phyloP scores from a whole-genome alignment of 2,797 vertebrate genomes.

The Bufotes viridis region DNA sequence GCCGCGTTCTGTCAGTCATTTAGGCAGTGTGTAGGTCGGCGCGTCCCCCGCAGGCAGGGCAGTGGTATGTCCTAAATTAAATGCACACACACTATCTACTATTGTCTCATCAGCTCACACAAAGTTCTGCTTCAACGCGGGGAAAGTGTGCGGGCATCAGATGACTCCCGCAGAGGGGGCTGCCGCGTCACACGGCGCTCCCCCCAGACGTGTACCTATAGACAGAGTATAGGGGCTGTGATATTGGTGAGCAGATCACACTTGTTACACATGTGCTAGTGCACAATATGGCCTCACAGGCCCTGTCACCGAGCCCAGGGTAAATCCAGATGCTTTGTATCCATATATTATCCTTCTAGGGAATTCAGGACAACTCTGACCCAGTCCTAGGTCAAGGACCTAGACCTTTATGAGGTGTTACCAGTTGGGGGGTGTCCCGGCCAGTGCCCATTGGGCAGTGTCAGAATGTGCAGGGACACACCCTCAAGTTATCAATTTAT shows the following conservation, averaged over 20 bases:
- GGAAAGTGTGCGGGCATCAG: slow-evolving; percentile 70
- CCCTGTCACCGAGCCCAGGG: too few species aligned
- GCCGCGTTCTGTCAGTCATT: neutral
- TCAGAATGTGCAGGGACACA: too few species aligned
- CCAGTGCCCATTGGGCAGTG: too few species aligned
- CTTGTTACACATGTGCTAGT: slow-evolving; percentile 56
- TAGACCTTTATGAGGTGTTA: too few species aligned
- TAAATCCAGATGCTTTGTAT: too few species aligned
- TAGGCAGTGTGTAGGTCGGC: slow-evolving; percentile 54
- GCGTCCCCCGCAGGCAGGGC: slow-evolving; percentile 70
- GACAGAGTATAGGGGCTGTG: neutral
- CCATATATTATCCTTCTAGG: neutral
- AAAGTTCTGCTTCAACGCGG: slow-evolving; percentile 83
- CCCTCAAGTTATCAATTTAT: too few species aligned
- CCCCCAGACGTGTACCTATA: too few species aligned
- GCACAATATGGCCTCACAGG: slow-evolving; percentile 61
- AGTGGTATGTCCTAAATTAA: slow-evolving; percentile 80
- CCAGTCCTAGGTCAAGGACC: neutral
- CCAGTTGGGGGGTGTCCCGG: too few species aligned
- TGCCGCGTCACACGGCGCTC: slow-evolving; percentile 61
- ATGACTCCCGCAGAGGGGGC: slow-evolving; percentile 66
- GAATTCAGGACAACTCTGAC: neutral
- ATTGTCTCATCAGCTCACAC: slow-evolving; percentile 88
- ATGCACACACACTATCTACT: slow-evolving; percentile 81
- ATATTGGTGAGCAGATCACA: neutral